Evolutionary conservation across 1,140 invertebrate species (phyloP).

Genomic region (Melipona quadrifasciata): DNA sequence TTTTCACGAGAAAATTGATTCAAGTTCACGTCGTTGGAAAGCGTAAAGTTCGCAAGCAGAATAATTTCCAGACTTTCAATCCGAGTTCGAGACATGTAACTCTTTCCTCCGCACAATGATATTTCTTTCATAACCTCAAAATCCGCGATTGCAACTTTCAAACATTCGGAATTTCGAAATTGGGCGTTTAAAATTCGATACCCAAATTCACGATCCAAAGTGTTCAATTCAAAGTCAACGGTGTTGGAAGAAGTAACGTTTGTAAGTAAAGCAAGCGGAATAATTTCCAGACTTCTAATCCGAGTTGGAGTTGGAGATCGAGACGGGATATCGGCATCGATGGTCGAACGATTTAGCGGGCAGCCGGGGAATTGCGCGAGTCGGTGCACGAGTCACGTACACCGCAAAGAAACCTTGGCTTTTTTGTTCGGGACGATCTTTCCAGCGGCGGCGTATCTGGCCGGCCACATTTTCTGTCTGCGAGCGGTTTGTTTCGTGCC

Average conservation of each 20-base stretch:
- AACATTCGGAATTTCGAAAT: too few species aligned
- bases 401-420: conserved; percentile 46
- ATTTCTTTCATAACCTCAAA: too few species aligned
- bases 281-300: not conserved
- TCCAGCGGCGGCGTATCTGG: conserved; percentile 32
- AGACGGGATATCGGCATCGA: not conserved
- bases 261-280: too few species aligned
- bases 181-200: too few species aligned
- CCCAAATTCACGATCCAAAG: too few species aligned
- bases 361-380: conserved; percentile 2
- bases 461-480: conserved; percentile 51
- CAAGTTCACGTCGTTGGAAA: too few species aligned
- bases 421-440: conserved; percentile 46
- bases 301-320: not conserved
- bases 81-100: too few species aligned
- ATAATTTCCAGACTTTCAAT: too few species aligned
- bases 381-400: conserved; percentile 31
- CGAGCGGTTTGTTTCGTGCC: conserved; percentile 13
- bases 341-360: conserved; percentile 16
- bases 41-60: not conserved
- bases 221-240: too few species aligned
- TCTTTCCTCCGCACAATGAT: too few species aligned
- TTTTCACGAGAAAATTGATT: not conserved
- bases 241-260: not conserved
- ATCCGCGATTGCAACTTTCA: too few species aligned